Evolutionary conservation across 2,113 vertebrate species (phyloP), one percentile per base, ranked within the genome.

Genomic region (Xiphias gladius): DNA sequence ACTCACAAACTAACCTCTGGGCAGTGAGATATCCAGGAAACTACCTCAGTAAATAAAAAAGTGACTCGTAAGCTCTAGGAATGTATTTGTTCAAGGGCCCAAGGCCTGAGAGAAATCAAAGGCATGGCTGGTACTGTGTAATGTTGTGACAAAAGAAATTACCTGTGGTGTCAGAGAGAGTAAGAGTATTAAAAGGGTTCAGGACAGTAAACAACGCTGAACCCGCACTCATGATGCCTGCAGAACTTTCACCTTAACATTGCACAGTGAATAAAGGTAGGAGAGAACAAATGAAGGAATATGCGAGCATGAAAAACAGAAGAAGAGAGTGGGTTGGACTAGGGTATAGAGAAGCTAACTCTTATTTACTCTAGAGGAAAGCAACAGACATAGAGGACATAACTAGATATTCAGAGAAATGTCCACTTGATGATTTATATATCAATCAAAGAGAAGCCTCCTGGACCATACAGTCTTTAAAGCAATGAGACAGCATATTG

Each of bases 141-240:
- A 62, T 70, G 77, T 37, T 72, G 67, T 43, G 35, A 77, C 52
- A 65, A 37, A 28, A 35, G 76, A 52, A 77, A 41, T 96, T 96
- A 98, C 97, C 96, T 97, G 97, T 94, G 0, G 93, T 93, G 85
- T 97, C 96, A 26, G 96, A 96, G 55, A 96, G 91, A 24, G 95
- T 94, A 82, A 96, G 96, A 94, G 95, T 91, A 94, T 94, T 96
- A 94, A 98, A 98, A 91, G 96, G 95, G 84, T 96, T 97, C 91
- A 94, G 93, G 73, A 96, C 92, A 30, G 94, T 96, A 90, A 96
- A 94, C 75, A 96, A 92, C 39, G 93, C 81, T 92, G 96, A 91
- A 80, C 90, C 94, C 73, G 93, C 79, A 85, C 93, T 86, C 92
- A 95, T 93, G 80, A 95, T 94, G 84, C 94, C 95, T 95, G 95